Evolutionary conservation across 2,797 vertebrate genomes (phyloP).

Genomic region (Tauraco hartlaubi): DNA sequence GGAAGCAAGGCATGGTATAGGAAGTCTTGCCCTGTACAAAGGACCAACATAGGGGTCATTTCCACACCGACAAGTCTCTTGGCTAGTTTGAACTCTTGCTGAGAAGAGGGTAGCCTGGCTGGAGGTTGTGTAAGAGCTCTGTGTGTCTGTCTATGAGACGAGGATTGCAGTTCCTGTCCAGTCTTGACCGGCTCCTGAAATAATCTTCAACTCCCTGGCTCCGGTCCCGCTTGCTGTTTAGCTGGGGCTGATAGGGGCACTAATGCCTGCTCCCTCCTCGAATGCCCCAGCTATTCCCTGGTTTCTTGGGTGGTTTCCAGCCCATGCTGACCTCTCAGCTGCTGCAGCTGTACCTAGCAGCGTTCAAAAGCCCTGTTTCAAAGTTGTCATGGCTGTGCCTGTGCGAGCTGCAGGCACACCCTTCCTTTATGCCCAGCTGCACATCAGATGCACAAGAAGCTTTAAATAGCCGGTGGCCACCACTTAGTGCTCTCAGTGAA

Average conservation of each 20-base stretch:
- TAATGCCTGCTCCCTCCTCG: background rate
- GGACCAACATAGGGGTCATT: background rate
- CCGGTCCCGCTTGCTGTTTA: background rate
- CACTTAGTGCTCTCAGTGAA: background rate
- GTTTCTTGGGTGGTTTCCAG: background rate
- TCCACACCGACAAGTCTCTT: background rate
- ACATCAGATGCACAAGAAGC: background rate
- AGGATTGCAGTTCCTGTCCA: background rate
- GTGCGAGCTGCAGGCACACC: background rate
- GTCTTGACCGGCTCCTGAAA: background rate
- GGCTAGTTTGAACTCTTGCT: background rate
- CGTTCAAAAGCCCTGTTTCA: background rate
- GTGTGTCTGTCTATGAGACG: background rate
- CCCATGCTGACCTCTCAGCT: background rate
- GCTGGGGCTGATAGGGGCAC: background rate
- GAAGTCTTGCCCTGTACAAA: background rate
- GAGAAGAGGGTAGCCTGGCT: background rate
- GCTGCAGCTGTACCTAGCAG: background rate
- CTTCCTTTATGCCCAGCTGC: background rate
- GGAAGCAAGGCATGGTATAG: background rate
- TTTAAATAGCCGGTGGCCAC: slow-evolving; percentile 30
- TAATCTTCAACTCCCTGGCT: background rate
- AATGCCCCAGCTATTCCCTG: background rate
- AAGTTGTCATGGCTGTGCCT: background rate
- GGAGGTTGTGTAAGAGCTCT: background rate